These are phyloP conservation scores for Orchestes rusci DNA, from an alignment of 2,888 invertebrate genomes.

Conservation along the genomic window DNA sequence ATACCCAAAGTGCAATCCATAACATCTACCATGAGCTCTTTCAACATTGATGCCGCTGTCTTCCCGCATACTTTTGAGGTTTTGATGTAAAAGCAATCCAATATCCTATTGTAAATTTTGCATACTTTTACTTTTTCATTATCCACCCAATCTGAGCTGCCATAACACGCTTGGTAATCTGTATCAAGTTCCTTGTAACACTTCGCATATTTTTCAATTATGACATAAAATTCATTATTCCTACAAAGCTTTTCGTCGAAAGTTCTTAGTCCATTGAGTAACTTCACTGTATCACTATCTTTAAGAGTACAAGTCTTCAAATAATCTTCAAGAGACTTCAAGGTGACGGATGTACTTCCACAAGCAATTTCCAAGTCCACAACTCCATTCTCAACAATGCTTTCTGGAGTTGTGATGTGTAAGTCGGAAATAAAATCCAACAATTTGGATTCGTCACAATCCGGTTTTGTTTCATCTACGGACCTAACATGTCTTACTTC, in stretches of 20 bases:
- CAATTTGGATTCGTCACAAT: slow-evolving; percentile 42
- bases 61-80: slow-evolving; percentile 48
- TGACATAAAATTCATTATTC: slow-evolving; percentile 27
- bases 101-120: slow-evolving; percentile 45
- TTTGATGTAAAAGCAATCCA: slow-evolving; percentile 48
- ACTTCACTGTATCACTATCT: slow-evolving; percentile 45
- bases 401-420: slow-evolving; percentile 50
- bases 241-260: slow-evolving; percentile 44
- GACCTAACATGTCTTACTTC: slow-evolving; percentile 20
- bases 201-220: slow-evolving; percentile 31
- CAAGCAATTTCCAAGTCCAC: slow-evolving; percentile 41
- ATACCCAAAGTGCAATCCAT: slow-evolving; percentile 34
- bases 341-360: slow-evolving; percentile 11
- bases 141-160: slow-evolving; percentile 51
- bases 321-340: slow-evolving; percentile 38
- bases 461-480: slow-evolving; percentile 1
- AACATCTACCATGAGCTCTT: slow-evolving; percentile 35
- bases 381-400: slow-evolving; percentile 44
- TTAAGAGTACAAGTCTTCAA: slow-evolving; percentile 41
- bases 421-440: slow-evolving; percentile 47
- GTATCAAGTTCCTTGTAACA: slow-evolving; percentile 42
- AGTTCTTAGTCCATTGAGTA: slow-evolving; percentile 44
- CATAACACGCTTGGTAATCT: slow-evolving; percentile 48
- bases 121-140: slow-evolving; percentile 42
- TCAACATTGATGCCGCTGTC: slow-evolving; percentile 42